Evolutionary conservation across 2,797 vertebrate genomes (phyloP), one percentile per base, ranked within the genome.

Genomic region (Brotula barbata): DNA sequence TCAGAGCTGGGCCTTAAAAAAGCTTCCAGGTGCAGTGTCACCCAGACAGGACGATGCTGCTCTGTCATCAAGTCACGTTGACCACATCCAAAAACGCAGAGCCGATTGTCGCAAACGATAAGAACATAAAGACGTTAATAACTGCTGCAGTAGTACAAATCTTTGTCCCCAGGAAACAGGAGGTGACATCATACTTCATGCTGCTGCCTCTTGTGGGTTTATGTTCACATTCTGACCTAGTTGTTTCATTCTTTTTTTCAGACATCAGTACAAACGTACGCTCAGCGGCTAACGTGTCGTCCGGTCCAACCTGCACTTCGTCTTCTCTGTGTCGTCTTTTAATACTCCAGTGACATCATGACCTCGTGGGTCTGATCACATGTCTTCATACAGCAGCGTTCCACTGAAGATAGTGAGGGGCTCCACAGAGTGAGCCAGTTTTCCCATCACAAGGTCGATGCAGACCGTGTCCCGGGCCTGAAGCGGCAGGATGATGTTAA

Each of bases 361-460:
- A 8, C 10, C n/a, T 16, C 17, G 6, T 3, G 8, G 9, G 56
- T 28, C 4, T 7, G 1, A 2, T 89, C 72, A 88, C 58, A 88
- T 84, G 52, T 88, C 78, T 36, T 90, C 90, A 11, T 96, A 98
- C 17, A 98, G 91, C 67, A 98, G 87, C 58, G 92, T 87, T 1
- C 92, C 96, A 0, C 87, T 98, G 87, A 98, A 98, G 57, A 95
- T 65, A 5, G 96, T 98, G 68, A 96, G 92, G 0, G 96, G 96
- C 77, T 98, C 96, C 47, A 93, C 93, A 0, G 95, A 94, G 68
- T 95, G 93, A 1, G 96, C 94, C 70, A 97, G 87, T 75, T 92
- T 94, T n/a, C 96, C 96, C 39, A 92, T 94, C 47, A 98, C 96
- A 77, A 98, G 89, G 78, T 98, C 95, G 2, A 98, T 87, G 21